phyloP scores from a whole-genome alignment of 1,140 invertebrate species.

The Frieseomelitta varia region DNA sequence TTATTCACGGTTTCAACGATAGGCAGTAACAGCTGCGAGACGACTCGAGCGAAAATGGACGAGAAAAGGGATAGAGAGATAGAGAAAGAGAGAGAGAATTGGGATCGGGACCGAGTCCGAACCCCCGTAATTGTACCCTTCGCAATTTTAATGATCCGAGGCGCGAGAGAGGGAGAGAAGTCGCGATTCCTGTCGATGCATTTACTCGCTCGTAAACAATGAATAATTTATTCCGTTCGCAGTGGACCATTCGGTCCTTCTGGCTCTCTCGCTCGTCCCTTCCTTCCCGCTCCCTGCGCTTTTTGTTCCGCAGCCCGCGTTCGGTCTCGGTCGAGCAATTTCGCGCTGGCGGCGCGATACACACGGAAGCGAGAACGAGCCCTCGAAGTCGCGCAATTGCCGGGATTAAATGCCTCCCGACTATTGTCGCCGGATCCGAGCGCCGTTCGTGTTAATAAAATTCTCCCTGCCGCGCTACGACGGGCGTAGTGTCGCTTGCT shows the following conservation, averaged over 20 bases:
- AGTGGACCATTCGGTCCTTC: slow-evolving; percentile 18
- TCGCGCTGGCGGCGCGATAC: slow-evolving; percentile 21
- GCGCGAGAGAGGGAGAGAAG: slow-evolving; percentile 21
- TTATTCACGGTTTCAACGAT: slow-evolving; percentile 8
- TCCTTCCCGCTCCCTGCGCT: not conserved
- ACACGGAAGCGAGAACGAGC: slow-evolving; percentile 44
- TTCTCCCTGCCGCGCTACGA: slow-evolving; percentile 3
- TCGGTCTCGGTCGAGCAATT: slow-evolving; percentile 34
- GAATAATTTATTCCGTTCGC: slow-evolving; percentile 52
- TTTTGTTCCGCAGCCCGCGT: slow-evolving; percentile 17
- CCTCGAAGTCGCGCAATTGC: slow-evolving; percentile 50
- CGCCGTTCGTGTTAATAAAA: slow-evolving; percentile 49
- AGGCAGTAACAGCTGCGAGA: slow-evolving; percentile 11
- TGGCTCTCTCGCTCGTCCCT: not conserved
- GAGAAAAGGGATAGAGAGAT: not conserved
- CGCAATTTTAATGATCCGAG: slow-evolving; percentile 51
- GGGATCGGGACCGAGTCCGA: not conserved
- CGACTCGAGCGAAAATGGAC: not conserved
- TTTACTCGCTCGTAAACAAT: slow-evolving; percentile 52
- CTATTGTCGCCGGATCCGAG: slow-evolving; percentile 34
- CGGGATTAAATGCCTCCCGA: slow-evolving; percentile 45
- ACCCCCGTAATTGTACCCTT: slow-evolving; percentile 38
- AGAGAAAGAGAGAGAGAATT: not conserved
- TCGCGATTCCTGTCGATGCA: slow-evolving; percentile 46
- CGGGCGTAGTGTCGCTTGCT: not conserved